Evolutionary conservation across 2,113 vertebrate genomes (phyloP).

Genomic region (Channa maculata): DNA sequence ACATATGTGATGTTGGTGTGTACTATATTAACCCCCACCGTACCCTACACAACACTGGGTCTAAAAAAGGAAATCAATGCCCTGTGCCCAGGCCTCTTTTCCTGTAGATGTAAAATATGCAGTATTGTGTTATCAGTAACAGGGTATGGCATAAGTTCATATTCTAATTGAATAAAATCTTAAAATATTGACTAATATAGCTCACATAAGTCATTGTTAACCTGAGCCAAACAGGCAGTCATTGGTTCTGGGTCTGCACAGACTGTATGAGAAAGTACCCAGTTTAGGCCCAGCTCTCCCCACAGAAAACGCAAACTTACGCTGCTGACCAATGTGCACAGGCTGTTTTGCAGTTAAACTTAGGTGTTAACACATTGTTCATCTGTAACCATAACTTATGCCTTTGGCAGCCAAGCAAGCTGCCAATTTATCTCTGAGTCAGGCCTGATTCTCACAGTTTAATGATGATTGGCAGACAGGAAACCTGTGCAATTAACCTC

Average conservation of each 20-base stretch:
- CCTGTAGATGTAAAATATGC: conserved; percentile 29
- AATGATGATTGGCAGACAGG: conserved; percentile 53
- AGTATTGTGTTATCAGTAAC: background rate
- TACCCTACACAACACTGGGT: conserved; percentile 46
- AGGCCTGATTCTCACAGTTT: conserved; percentile 37
- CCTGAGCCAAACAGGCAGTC: background rate
- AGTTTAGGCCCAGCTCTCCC: conserved; percentile 31
- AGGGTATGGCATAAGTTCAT: conserved; percentile 1
- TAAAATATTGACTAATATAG: background rate
- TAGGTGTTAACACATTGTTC: conserved; percentile 34
- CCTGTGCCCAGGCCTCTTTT: conserved; percentile 43
- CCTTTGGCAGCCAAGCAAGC: conserved; percentile 29
- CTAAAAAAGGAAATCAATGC: conserved; percentile 68
- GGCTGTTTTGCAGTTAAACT: conserved; percentile 41
- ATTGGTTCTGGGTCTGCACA: conserved; percentile 16
- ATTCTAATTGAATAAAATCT: background rate
- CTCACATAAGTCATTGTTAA: background rate
- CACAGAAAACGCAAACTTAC: conserved; percentile 26
- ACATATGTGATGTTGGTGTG: too few relatives aligned
- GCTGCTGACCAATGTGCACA: conserved; percentile 30
- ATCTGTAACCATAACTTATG: conserved; percentile 24
- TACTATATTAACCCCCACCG: conserved; percentile 14
- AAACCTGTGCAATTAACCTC: conserved; percentile 44
- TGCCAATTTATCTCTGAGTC: conserved; percentile 37
- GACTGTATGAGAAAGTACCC: conserved; percentile 11